Percentiles rank a stretch among this genome's conserved stretches.
Conservation (phyloP, 2,797 vertebrate genomes). For the Pipistrellus kuhlii region DNA sequence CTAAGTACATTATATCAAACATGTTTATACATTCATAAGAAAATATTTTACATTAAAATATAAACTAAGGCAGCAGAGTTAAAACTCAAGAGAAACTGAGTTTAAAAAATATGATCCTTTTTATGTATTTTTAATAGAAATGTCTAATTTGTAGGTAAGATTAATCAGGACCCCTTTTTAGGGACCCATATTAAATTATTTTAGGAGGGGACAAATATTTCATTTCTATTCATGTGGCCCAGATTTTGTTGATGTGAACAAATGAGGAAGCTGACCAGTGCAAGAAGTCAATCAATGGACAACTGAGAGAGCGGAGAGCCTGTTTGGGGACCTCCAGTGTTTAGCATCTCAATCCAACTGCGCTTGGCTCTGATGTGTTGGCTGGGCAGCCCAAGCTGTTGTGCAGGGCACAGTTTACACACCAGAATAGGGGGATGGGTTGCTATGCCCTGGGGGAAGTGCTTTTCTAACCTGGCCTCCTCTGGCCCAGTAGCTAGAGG, state of each 20-base stretch:
- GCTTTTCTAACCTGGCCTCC: neutral
- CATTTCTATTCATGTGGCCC: neutral
- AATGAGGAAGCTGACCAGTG: neutral
- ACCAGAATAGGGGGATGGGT: neutral
- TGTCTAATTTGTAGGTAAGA: neutral
- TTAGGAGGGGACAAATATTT: neutral
- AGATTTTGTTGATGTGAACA: slow-evolving; percentile 4
- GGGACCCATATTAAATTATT: neutral
- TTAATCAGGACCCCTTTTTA: neutral
- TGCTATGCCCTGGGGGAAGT: neutral
- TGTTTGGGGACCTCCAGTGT: neutral
- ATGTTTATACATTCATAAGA: neutral
- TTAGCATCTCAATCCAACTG: neutral
- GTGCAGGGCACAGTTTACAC: fast-evolving
- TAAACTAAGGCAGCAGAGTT: neutral
- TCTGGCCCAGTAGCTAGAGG: neutral
- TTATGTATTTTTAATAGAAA: neutral
- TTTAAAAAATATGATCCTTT: slow-evolving; percentile 3
- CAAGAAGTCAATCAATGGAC: neutral
- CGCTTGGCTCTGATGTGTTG: neutral
- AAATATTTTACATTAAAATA: slow-evolving; percentile 50
- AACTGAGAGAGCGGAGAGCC: neutral
- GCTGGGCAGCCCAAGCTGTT: fast-evolving
- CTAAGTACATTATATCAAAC: slow-evolving; percentile 29
- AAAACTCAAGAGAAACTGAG: neutral